A percentile compares a stretch with the other conserved stretches of the same genome.
Evolutionary conservation across 2,113 vertebrate species (phyloP).

Genomic region (Esox niger): DNA sequence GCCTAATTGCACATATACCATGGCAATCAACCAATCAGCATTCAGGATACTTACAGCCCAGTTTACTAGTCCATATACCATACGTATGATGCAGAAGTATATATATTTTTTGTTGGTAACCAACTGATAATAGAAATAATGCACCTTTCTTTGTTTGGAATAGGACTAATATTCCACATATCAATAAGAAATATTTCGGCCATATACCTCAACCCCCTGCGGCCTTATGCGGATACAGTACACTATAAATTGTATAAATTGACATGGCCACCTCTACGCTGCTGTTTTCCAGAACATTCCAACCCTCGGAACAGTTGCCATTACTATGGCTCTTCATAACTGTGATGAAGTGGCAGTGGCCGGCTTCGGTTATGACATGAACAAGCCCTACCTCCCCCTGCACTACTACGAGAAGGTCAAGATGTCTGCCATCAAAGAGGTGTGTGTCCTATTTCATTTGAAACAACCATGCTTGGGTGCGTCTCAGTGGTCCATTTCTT

Average conservation of each 20-base stretch:
- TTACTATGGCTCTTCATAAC: slow-evolving; percentile 93
- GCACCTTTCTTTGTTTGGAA: not conserved
- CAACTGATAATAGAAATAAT: not conserved
- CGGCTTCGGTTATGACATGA: slow-evolving; percentile 93
- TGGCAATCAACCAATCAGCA: no score
- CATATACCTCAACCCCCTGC: no score
- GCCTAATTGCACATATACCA: no score
- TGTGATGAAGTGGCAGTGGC: slow-evolving; percentile 91
- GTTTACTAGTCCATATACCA: no score
- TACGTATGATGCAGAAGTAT: no score
- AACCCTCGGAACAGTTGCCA: slow-evolving; percentile 88
- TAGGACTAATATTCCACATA: not conserved
- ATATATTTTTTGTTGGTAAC: no score
- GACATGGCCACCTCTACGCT: not conserved
- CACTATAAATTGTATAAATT: no score
- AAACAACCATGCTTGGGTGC: no score
- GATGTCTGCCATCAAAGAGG: slow-evolving; percentile 95
- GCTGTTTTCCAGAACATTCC: slow-evolving; percentile 82
- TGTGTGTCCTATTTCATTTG: slow-evolving; percentile 33
- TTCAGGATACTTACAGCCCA: no score
- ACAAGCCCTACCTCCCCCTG: slow-evolving; percentile 79
- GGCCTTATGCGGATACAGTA: no score
- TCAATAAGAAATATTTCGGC: slow-evolving; percentile 7
- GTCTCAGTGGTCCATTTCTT: no score
- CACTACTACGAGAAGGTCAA: slow-evolving; percentile 91